Percentiles rank a stretch among this genome's conserved stretches.
Evolutionary conservation across 2,113 vertebrate genomes (phyloP).

Genomic region (Epinephelus cyanopodus): DNA sequence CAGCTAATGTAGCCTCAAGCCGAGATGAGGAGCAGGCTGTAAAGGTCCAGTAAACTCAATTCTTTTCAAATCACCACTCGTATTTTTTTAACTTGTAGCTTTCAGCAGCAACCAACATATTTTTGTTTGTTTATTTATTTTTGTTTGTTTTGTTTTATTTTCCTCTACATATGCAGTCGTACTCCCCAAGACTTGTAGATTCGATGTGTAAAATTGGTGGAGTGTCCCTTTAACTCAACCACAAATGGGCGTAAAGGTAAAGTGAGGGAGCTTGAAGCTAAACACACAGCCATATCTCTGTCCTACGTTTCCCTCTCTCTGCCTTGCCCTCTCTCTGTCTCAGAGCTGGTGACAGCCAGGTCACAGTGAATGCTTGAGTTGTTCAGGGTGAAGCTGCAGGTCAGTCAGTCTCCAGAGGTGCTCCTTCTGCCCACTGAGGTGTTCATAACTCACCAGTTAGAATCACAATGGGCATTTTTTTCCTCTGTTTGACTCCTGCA

Average conservation of each 20-base stretch:
- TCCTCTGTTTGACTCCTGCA: constrained; percentile 1
- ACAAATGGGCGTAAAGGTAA: background rate
- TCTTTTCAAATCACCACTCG: too few species aligned
- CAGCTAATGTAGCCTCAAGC: too few species aligned
- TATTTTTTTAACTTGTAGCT: too few species aligned
- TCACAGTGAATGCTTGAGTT: constrained; percentile 34
- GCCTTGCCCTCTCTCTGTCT: background rate
- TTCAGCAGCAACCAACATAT: too few species aligned
- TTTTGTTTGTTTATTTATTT: too few species aligned
- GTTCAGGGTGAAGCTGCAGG: constrained; percentile 42
- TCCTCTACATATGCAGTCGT: too few species aligned
- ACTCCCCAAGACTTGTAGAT: too few species aligned
- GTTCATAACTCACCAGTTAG: constrained; percentile 34
- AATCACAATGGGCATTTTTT: background rate
- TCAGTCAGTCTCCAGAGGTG: constrained; percentile 30
- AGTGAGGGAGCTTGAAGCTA: background rate
- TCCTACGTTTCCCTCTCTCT: background rate
- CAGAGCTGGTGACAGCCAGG: constrained; percentile 49
- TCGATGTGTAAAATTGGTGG: background rate
- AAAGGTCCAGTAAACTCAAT: too few species aligned
- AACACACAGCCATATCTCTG: background rate
- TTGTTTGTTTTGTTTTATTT: too few species aligned
- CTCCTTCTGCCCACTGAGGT: constrained; percentile 39
- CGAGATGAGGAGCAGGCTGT: too few species aligned
- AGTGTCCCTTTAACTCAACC: constrained; percentile 2